Conservation (phyloP, 2,888 invertebrate genomes). For the Hydroisotoma schaefferi region DNA sequence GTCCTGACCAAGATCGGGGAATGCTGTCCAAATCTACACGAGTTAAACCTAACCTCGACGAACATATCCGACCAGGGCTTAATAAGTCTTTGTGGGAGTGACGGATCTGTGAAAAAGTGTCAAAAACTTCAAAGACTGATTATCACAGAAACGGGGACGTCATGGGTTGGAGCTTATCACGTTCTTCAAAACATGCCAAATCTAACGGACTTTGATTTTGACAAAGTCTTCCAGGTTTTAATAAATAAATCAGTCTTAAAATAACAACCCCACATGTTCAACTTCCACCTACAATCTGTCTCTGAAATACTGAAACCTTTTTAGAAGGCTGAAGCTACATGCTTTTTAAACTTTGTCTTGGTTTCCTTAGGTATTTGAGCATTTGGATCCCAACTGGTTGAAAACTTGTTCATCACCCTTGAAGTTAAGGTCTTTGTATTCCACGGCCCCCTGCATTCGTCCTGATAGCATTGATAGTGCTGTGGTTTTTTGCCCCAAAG, state of each 20-base stretch:
- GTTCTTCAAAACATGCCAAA: slow-evolving; percentile 49
- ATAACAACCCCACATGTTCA: too few relatives aligned
- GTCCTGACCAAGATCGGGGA: slow-evolving; percentile 49
- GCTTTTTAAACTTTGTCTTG: neutral
- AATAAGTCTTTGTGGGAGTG: slow-evolving; percentile 48
- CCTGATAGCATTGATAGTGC: slow-evolving; percentile 49
- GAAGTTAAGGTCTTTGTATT: slow-evolving; percentile 48
- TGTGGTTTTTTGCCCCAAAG: slow-evolving; percentile 48
- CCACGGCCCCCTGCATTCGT: slow-evolving; percentile 47
- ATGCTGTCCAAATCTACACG: slow-evolving; percentile 49
- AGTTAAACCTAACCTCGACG: slow-evolving; percentile 50
- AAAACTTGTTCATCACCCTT: slow-evolving; percentile 22
- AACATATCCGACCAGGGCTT: slow-evolving; percentile 51
- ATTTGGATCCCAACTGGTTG: slow-evolving; percentile 39
- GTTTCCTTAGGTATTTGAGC: slow-evolving; percentile 43
- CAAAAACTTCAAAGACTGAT: slow-evolving; percentile 49
- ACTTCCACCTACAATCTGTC: neutral
- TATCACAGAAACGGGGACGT: slow-evolving; percentile 49
- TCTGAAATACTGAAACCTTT: neutral
- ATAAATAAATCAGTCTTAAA: too few relatives aligned
- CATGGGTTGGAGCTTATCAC: slow-evolving; percentile 49
- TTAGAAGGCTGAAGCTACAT: neutral
- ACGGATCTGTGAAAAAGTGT: slow-evolving; percentile 43
- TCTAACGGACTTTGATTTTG: slow-evolving; percentile 51
- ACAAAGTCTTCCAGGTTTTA: slow-evolving; percentile 51